These are phyloP conservation scores for Scaptodrosophila lebanonensis DNA, from an alignment of 1,140 invertebrate species.

Conservation along the genomic window DNA sequence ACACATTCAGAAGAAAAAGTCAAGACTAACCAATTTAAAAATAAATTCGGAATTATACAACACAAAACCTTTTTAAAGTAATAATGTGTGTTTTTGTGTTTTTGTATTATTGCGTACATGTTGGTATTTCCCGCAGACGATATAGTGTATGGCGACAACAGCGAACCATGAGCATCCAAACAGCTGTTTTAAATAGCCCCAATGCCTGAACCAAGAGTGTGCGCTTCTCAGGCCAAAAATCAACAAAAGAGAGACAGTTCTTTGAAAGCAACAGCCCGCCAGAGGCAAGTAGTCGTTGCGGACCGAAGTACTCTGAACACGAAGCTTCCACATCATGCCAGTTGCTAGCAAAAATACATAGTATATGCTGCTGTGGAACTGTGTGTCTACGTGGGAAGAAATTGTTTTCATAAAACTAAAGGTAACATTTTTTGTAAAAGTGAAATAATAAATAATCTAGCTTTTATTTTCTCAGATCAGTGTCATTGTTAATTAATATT, in stretches of 20 bases:
- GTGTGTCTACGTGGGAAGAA: no score
- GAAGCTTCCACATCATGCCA: no score
- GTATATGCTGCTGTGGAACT: no score
- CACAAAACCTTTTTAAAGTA: slow-evolving; percentile 34
- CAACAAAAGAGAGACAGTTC: slow-evolving; percentile 19
- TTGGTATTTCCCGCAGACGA: slow-evolving; percentile 24
- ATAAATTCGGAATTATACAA: slow-evolving; percentile 34
- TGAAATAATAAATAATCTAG: no score
- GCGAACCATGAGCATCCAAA: slow-evolving; percentile 7
- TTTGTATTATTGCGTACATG: slow-evolving; percentile 9
- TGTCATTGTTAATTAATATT: no score
- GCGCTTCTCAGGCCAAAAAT: no score
- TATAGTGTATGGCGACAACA: no score
- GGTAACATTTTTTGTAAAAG: no score
- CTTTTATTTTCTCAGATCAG: no score
- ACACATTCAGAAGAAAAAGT: slow-evolving; percentile 9
- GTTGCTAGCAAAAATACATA: no score
- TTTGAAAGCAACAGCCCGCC: slow-evolving; percentile 49
- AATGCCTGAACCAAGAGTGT: slow-evolving; percentile 13
- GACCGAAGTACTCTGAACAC: not conserved
- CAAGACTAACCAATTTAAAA: slow-evolving; percentile 19
- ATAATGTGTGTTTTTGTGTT: slow-evolving; percentile 19
- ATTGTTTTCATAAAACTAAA: no score
- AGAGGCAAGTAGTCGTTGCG: slow-evolving; percentile 16
- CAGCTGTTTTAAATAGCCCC: slow-evolving; percentile 49